A percentile compares a stretch with the other conserved stretches of the same genome.
phyloP scores from a whole-genome alignment of 2,113 vertebrate genomes.

The Thryonomys swinderianus region DNA sequence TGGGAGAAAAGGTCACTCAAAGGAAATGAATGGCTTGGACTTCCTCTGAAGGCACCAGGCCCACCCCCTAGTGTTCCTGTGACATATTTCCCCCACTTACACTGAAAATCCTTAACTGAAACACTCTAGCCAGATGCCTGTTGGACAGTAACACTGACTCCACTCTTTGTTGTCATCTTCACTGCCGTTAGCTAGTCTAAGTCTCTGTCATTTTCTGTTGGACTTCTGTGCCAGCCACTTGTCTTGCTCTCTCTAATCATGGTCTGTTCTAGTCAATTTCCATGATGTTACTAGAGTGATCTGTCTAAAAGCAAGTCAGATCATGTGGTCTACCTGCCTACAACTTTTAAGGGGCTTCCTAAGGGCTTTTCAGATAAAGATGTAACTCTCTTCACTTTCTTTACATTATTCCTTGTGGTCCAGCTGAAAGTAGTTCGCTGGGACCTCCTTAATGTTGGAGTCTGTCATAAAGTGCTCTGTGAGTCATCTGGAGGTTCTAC shows the following conservation, averaged over 20 bases:
- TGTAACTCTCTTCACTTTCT: not conserved
- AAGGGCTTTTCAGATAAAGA: not conserved
- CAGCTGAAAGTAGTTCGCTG: not conserved
- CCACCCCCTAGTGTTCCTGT: not conserved
- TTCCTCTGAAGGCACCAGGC: no score
- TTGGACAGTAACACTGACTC: rapidly evolving
- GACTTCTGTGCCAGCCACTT: not conserved
- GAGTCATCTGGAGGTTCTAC: not conserved
- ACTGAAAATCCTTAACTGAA: not conserved
- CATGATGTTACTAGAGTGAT: not conserved
- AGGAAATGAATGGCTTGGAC: not conserved
- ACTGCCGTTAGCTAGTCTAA: no score
- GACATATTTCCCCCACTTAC: rapidly evolving
- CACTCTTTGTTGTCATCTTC: not conserved
- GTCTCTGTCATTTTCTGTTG: not conserved
- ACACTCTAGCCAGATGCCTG: no score
- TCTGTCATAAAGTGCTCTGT: rapidly evolving
- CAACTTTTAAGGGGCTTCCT: not conserved
- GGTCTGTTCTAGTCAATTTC: not conserved
- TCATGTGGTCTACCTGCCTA: not conserved
- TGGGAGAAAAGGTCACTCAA: no score
- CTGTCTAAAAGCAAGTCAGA: not conserved
- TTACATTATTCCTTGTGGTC: not conserved
- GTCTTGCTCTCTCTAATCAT: not conserved
- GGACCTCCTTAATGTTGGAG: not conserved